Evolutionary conservation across 2,888 invertebrate genomes (phyloP).

Genomic region (Synergus itoensis): DNA sequence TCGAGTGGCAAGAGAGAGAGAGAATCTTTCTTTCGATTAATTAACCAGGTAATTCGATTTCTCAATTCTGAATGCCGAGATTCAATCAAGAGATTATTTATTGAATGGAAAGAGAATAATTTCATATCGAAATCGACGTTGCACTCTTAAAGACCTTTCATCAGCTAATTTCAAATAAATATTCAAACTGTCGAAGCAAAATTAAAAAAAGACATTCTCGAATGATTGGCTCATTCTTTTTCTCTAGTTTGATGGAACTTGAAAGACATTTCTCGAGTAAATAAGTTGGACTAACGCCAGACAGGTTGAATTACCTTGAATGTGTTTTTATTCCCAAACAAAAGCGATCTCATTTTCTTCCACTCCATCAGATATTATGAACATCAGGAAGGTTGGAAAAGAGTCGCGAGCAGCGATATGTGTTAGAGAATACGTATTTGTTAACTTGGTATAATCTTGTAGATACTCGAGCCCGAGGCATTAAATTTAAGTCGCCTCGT

Average conservation of each 20-base stretch:
- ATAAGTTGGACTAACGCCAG: background rate
- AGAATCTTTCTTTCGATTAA: constrained; percentile 35
- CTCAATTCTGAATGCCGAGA: constrained; percentile 29
- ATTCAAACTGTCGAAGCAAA: background rate
- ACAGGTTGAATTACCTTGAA: constrained; percentile 2
- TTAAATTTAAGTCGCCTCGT: constrained; percentile 72
- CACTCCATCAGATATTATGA: background rate
- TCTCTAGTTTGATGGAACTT: background rate
- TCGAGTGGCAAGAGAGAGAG: background rate
- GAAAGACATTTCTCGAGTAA: constrained; percentile 5
- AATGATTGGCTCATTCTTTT: constrained; percentile 7
- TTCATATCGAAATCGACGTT: constrained; percentile 3
- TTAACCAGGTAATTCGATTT: constrained; percentile 29
- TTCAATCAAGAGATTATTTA: constrained; percentile 19
- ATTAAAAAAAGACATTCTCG: background rate
- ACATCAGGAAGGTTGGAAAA: background rate
- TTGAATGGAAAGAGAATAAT: constrained; percentile 4
- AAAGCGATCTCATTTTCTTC: constrained; percentile 20
- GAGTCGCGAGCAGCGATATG: constrained; percentile 51
- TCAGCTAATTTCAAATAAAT: background rate
- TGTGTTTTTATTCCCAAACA: background rate
- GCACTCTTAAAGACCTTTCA: background rate
- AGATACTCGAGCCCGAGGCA: constrained; percentile 63
- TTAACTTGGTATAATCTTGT: constrained; percentile 67
- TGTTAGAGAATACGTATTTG: constrained; percentile 68